phyloP scores from a whole-genome alignment of 2,797 vertebrate species.

The Leuciscus waleckii region DNA sequence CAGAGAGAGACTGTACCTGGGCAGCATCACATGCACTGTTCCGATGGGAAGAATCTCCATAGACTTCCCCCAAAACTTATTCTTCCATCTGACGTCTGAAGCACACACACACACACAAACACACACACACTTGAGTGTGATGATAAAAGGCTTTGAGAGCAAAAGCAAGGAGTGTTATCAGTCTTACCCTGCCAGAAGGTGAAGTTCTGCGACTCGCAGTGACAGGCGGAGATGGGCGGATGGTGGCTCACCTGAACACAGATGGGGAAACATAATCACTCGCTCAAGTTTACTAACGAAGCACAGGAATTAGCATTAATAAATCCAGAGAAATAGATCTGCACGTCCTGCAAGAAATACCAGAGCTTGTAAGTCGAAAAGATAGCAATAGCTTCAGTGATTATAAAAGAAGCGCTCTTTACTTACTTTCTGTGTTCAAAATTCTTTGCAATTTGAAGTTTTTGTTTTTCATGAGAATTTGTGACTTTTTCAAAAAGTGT shows the following conservation, averaged over 20 bases:
- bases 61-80: conserved; percentile 99
- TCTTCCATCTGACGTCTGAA: conserved; percentile 99
- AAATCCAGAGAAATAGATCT: neutral
- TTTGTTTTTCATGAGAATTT: neutral
- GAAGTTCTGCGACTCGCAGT: conserved; percentile 99
- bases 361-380: neutral
- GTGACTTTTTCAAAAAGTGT: neutral
- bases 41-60: conserved; percentile 99
- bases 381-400: neutral
- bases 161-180: neutral
- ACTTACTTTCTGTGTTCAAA: no score
- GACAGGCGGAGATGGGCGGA: conserved; percentile 97
- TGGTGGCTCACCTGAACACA: conserved; percentile 95
- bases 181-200: conserved; percentile 98
- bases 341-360: neutral
- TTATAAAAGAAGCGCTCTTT: no score
- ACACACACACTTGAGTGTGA: neutral
- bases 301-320: neutral
- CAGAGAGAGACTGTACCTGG: conserved; percentile 81
- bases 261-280: neutral
- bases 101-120: neutral
- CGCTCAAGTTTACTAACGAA: neutral
- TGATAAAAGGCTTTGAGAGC: neutral
- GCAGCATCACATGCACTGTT: conserved; percentile 90
- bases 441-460: no score